Evolutionary conservation across 2,113 vertebrate species (phyloP), one percentile per base, ranked within the genome.

Genomic region (Mesoclemmys tuberculata): DNA sequence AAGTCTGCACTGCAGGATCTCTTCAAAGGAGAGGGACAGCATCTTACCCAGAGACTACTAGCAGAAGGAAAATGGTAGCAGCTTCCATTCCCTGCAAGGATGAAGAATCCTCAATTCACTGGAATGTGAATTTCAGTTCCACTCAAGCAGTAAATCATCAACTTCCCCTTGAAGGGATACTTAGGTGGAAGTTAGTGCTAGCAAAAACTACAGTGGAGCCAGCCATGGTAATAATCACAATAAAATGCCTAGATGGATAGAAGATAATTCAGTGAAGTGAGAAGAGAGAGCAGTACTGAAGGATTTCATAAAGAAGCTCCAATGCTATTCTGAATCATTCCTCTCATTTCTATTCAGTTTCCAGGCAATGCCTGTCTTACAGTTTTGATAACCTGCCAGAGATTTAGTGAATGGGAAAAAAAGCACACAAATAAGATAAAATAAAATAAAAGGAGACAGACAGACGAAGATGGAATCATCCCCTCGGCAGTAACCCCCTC

Each of bases 301-400:
- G 80, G 64, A 22, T 3, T 26, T 8, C 46, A 14, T 83, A n/a
- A 84, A 71, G 35, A 54, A 89, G 8, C 6, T 9, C 68, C 52
- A n/a, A 27, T 10, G n/a, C 16, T 21, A 11, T 84, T 87, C 79
- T 78, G 68, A 68, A 75, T 38, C 35, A 38, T 35, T 64, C 49
- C 52, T 18, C 19, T 56, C 78, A 84, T 94, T 94, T 92, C 55
- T 68, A 54, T 68, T 91, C 80, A 77, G 0, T 86, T 92, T 93
- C 75, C 48, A 85, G 49, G 31, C 13, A 41, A 89, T 71, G 77
- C 2, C 4, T 77, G 10, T 51, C 52, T 84, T 55, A 35, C 21
- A 48, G 64, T 41, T 93, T 93, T 83, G 19, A 64, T 90, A 89
- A 54, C 81, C 84, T 94, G 38, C 74, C 91, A 92, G 11, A 52